Evolutionary conservation across 2,888 invertebrate genomes (phyloP), one percentile per base, ranked within the genome.

Genomic region (Cybosia mesomella): DNA sequence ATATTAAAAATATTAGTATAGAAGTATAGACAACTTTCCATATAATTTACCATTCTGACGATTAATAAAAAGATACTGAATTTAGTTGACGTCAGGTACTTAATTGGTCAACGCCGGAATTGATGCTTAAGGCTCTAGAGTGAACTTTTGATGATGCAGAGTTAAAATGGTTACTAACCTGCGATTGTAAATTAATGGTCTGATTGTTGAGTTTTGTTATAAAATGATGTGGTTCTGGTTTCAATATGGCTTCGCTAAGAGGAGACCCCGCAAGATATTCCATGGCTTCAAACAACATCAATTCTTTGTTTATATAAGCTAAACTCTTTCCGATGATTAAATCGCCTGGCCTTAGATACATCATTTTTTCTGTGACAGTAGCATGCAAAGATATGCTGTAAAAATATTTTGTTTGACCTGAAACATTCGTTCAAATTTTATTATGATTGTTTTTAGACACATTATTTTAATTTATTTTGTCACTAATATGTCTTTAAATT

Each of bases 261-360:
- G 96, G 96, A 0, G 97, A 97, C 0, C 90, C 86, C 0, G 93
- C 91, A 58, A 97, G 85, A 79, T 95, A 94, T 71, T 96, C 96
- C 75, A 97, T 93, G 0, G 97, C 96, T 84, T 96, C 96, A 70
- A 97, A 95, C 68, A 96, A 89, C 70, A 96, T 94, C 70, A 97
- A 86, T 72, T 95, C 95, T 24, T 94, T 94, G 64, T 89, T 90
- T 43, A 95, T 91, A 71, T 90, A 91, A 1, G 91, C 89, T 58
- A 95, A 80, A 34, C 73, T 87, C 39, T 74, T 80, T 0, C 87
- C 93, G 21, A 77, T 69, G 71, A 95, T 84, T 3, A 86, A 59
- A 73, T 92, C 91, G 2, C 94, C 94, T 18, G 80, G 84, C 66
- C 83, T 87, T 54, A 95, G 71, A 0, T 66, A 57, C 65, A 72